Evolutionary conservation across 2,797 vertebrate genomes (phyloP).

Genomic region (Myotis planiceps): DNA sequence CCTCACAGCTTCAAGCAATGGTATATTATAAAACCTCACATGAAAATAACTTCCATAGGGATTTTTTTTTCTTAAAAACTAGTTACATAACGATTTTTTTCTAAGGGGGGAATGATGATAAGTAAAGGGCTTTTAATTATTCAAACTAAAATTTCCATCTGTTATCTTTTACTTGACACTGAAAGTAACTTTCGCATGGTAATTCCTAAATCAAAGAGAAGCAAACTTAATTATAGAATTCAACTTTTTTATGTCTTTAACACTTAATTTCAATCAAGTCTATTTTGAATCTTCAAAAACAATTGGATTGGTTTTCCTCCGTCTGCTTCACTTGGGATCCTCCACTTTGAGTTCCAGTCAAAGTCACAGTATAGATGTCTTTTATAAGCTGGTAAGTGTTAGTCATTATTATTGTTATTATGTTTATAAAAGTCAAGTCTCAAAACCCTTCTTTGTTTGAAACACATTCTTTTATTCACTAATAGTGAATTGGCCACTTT

Average conservation of each 20-base stretch:
- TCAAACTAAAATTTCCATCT: conserved; percentile 16
- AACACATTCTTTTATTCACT: conserved; percentile 28
- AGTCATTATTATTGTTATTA: conserved; percentile 25
- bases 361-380: conserved; percentile 6
- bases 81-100: conserved; percentile 25
- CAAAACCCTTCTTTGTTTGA: conserved; percentile 9
- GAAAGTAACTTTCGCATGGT: conserved; percentile 29
- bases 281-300: conserved; percentile 34
- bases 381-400: conserved; percentile 24
- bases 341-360: conserved; percentile 34
- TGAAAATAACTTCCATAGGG: not conserved
- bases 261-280: conserved; percentile 48
- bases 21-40: not conserved
- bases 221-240: not conserved
- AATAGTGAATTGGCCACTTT: conserved; percentile 10
- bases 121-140: conserved; percentile 44
- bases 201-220: conserved; percentile 53
- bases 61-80: conserved; percentile 45
- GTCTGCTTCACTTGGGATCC: not conserved
- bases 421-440: conserved; percentile 35
- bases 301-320: not conserved
- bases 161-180: conserved; percentile 49
- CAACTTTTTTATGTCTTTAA: not conserved
- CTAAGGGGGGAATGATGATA: conserved; percentile 11
- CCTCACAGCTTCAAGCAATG: not conserved